Percentiles rank a stretch among this genome's conserved stretches.
Conservation (phyloP, 2,113 vertebrate genomes). For the Planiliza haematocheilus region DNA sequence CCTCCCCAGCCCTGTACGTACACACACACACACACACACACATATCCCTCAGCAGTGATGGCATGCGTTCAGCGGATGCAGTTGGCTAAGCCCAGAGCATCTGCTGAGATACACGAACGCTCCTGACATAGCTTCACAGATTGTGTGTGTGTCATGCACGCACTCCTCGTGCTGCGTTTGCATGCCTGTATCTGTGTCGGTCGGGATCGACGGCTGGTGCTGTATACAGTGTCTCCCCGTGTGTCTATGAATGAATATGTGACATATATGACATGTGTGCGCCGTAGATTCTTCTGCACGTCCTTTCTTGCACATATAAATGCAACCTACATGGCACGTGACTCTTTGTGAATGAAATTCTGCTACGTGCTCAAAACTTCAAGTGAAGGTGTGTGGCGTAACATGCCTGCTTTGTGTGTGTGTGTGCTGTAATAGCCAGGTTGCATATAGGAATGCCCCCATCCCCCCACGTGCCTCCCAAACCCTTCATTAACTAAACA, state of each 20-base stretch:
- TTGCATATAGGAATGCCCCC: constrained; percentile 68
- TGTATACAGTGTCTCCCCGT: constrained; percentile 38
- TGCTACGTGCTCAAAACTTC: constrained; percentile 29
- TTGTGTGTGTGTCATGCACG: constrained; percentile 36
- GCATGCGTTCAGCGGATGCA: constrained; percentile 64
- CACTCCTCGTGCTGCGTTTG: constrained; percentile 35
- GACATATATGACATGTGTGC: constrained; percentile 8
- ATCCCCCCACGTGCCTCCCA: constrained; percentile 65
- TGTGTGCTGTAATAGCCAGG: constrained; percentile 31
- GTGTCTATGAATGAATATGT: constrained; percentile 55
- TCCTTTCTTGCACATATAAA: constrained; percentile 29
- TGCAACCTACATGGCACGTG: constrained; percentile 14
- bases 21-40: constrained; percentile 41
- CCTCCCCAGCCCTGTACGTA: constrained; percentile 16
- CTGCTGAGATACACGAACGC: constrained; percentile 70
- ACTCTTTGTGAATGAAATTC: constrained; percentile 18
- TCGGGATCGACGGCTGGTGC: constrained; percentile 68
- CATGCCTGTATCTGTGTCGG: constrained; percentile 44
- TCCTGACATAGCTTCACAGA: constrained; percentile 63
- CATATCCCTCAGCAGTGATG: constrained; percentile 57
- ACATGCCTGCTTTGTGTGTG: constrained; percentile 19
- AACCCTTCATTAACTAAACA: constrained; percentile 96
- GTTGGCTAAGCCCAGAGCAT: constrained; percentile 70
- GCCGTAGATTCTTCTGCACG: constrained; percentile 45
- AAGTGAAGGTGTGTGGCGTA: constrained; percentile 36